phyloP scores from a whole-genome alignment of 2,113 vertebrate species.

The Nibea coibor region DNA sequence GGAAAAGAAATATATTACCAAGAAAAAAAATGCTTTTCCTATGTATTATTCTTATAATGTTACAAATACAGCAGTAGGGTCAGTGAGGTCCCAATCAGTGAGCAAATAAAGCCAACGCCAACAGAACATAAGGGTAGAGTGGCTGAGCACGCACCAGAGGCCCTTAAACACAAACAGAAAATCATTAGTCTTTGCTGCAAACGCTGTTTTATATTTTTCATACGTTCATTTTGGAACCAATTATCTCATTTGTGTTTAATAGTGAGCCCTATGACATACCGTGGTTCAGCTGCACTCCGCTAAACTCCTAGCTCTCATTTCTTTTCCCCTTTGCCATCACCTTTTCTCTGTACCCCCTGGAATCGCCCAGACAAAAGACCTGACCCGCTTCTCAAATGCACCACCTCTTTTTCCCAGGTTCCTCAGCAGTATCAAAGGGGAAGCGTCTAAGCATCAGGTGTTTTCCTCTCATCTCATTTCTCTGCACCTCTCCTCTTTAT shows the following conservation, averaged over 20 bases:
- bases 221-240: background rate
- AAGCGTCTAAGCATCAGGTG: constrained; percentile 39
- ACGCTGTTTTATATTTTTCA: background rate
- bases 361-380: background rate
- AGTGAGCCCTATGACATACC: background rate
- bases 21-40: background rate
- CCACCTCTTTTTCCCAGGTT: background rate
- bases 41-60: no score
- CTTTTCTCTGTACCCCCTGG: background rate
- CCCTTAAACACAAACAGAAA: background rate
- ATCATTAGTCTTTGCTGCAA: background rate
- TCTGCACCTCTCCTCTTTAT: background rate
- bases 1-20: background rate
- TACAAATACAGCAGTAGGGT: background rate
- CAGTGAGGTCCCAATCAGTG: background rate
- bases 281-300: background rate
- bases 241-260: background rate
- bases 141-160: background rate
- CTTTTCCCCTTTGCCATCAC: background rate
- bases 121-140: background rate
- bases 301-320: background rate
- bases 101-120: background rate
- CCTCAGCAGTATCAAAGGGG: constrained; percentile 7
- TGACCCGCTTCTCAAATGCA: constrained; percentile 12
- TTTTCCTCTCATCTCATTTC: constrained; percentile 14